These are phyloP conservation scores for Spodoptera picta DNA, from an alignment of 2,888 invertebrate species.

Conservation along the genomic window DNA sequence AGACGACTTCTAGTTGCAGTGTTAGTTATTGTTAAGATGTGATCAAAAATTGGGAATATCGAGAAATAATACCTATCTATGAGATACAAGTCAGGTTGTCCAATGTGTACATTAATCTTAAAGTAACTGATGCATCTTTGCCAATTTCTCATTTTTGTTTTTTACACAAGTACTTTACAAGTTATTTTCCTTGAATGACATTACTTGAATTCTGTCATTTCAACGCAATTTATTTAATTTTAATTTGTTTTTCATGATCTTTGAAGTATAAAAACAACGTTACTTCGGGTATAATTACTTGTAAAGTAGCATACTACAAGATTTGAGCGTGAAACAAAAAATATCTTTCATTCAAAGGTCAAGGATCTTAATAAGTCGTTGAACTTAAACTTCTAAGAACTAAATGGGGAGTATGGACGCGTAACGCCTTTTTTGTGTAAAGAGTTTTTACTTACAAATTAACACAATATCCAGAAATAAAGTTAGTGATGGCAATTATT, in stretches of 20 bases:
- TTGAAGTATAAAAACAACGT: slow-evolving; percentile 16
- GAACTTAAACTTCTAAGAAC: slow-evolving; percentile 50
- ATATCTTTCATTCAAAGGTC: slow-evolving; percentile 48
- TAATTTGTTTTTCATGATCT: neutral
- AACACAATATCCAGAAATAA: slow-evolving; percentile 1
- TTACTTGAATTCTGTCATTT: too few relatives aligned
- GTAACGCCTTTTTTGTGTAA: slow-evolving; percentile 40
- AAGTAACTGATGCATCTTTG: too few relatives aligned
- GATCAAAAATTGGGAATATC: too few relatives aligned
- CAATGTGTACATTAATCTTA: too few relatives aligned
- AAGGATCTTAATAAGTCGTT: slow-evolving; percentile 48
- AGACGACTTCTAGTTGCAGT: too few relatives aligned
- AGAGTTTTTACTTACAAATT: slow-evolving; percentile 16
- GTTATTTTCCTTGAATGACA: too few relatives aligned
- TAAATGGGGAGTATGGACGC: slow-evolving; percentile 36
- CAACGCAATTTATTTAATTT: too few relatives aligned
- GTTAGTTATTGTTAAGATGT: too few relatives aligned
- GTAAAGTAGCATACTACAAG: slow-evolving; percentile 13
- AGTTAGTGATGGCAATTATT: slow-evolving; percentile 6
- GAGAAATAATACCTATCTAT: too few relatives aligned
- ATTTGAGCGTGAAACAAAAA: slow-evolving; percentile 20
- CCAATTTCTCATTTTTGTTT: too few relatives aligned
- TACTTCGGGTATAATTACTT: slow-evolving; percentile 11
- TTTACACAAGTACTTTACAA: too few relatives aligned
- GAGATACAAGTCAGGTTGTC: too few relatives aligned